These are phyloP conservation scores for Solenopsis fugax DNA, from an alignment of 1,140 invertebrate species.

Conservation along the genomic window DNA sequence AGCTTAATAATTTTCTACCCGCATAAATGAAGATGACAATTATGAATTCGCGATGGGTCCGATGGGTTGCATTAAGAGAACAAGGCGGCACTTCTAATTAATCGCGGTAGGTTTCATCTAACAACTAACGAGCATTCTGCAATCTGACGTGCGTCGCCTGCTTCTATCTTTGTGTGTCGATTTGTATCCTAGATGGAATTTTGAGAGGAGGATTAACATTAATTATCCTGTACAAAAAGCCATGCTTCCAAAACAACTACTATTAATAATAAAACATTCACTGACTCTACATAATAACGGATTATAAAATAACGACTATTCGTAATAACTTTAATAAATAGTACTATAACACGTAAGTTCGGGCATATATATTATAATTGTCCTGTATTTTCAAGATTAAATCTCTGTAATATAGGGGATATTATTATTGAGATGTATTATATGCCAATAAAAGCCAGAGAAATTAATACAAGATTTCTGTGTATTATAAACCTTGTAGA, in stretches of 20 bases:
- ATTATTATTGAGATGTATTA: background rate
- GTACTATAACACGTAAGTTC: background rate
- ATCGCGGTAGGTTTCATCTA: conserved; percentile 34
- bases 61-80: conserved; percentile 12
- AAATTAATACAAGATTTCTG: background rate
- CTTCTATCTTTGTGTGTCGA: conserved; percentile 28
- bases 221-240: conserved; percentile 27
- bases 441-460: too few species aligned
- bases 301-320: conserved; percentile 18
- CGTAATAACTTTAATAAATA: background rate
- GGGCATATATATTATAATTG: background rate
- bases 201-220: conserved; percentile 28
- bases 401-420: background rate
- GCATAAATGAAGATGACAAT: background rate
- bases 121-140: conserved; percentile 47
- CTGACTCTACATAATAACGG: background rate
- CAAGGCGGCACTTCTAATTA: conserved; percentile 29
- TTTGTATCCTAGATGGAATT: conserved; percentile 36
- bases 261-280: conserved; percentile 2
- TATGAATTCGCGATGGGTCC: background rate
- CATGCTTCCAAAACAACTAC: background rate
- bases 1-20: conserved; percentile 27
- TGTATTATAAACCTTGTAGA: background rate
- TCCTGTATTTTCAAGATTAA: background rate
- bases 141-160: background rate